Evolutionary conservation across 2,888 invertebrate species (phyloP).

Genomic region (Oligia latruncula): DNA sequence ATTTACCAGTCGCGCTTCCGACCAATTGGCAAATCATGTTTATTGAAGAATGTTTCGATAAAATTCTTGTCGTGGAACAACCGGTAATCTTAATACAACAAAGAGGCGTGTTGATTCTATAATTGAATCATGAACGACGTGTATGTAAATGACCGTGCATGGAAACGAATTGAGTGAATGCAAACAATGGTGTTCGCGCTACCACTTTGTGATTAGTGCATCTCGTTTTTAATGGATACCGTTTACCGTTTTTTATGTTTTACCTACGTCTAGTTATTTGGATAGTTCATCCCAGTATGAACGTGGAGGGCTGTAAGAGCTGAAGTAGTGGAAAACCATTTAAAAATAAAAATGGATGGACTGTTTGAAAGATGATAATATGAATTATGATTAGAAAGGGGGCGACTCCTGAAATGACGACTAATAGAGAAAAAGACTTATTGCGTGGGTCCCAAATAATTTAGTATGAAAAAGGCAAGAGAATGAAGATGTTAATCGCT

Average conservation of each 20-base stretch:
- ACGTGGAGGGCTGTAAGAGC: not conserved
- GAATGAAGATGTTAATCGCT: not conserved
- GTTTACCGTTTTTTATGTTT: too few relatives aligned
- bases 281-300: not conserved
- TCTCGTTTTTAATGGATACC: not conserved
- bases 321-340: not conserved
- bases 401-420: not conserved
- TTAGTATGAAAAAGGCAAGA: too few relatives aligned
- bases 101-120: conserved; percentile 48
- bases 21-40: conserved; percentile 1
- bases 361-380: not conserved
- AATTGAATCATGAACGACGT: conserved; percentile 44
- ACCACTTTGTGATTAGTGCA: conserved; percentile 4
- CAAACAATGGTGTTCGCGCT: conserved; percentile 22
- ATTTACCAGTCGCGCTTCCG: not conserved
- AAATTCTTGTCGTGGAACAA: conserved; percentile 40
- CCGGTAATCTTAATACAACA: conserved; percentile 43
- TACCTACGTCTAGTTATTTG: not conserved
- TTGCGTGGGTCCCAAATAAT: not conserved
- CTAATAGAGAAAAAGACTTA: not conserved
- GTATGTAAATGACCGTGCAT: conserved; percentile 32
- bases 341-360: not conserved
- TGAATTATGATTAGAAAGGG: not conserved
- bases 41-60: conserved; percentile 32
- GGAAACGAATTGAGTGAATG: conserved; percentile 46